phyloP scores from a whole-genome alignment of 2,888 invertebrate species.

The Cryptophagus acutangulus region DNA sequence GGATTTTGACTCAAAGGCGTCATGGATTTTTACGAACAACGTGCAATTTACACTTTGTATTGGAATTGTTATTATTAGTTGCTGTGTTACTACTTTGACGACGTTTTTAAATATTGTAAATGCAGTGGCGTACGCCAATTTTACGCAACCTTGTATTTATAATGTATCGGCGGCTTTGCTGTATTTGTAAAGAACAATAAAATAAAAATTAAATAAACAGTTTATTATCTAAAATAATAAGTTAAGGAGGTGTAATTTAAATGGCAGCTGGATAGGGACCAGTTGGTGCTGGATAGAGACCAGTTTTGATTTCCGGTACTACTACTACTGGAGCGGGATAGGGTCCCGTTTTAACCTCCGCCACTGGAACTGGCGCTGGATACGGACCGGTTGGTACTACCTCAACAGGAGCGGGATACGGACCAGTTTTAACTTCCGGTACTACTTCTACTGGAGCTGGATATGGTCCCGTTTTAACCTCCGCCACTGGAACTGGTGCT shows the following conservation, averaged over 20 bases:
- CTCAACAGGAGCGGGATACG: neutral
- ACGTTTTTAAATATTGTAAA: constrained; percentile 68
- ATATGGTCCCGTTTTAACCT: constrained; percentile 1
- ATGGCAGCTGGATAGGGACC: too few relatives aligned
- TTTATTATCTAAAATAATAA: too few relatives aligned
- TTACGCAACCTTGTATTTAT: constrained; percentile 68
- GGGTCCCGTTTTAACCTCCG: too few relatives aligned
- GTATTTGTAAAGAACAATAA: constrained; percentile 27
- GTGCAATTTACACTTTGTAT: constrained; percentile 43
- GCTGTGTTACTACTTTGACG: constrained; percentile 60
- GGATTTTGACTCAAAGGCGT: constrained; percentile 9
- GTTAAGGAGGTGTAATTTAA: too few relatives aligned
- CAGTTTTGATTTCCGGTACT: too few relatives aligned
- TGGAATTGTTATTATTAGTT: constrained; percentile 58
- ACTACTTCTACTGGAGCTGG: too few relatives aligned
- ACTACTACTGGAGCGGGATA: too few relatives aligned
- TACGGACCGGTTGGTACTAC: neutral
- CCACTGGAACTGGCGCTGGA: too few relatives aligned
- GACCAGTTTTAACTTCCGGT: neutral
- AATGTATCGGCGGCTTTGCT: constrained; percentile 49
- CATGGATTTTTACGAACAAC: constrained; percentile 7
- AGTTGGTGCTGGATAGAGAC: too few relatives aligned
- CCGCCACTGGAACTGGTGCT: neutral
- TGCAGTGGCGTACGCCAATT: constrained; percentile 59
- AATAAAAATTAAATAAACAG: too few relatives aligned